These are phyloP conservation scores for Chaetophractus vellerosus DNA, from an alignment of 2,797 vertebrate species.

Conservation along the genomic window DNA sequence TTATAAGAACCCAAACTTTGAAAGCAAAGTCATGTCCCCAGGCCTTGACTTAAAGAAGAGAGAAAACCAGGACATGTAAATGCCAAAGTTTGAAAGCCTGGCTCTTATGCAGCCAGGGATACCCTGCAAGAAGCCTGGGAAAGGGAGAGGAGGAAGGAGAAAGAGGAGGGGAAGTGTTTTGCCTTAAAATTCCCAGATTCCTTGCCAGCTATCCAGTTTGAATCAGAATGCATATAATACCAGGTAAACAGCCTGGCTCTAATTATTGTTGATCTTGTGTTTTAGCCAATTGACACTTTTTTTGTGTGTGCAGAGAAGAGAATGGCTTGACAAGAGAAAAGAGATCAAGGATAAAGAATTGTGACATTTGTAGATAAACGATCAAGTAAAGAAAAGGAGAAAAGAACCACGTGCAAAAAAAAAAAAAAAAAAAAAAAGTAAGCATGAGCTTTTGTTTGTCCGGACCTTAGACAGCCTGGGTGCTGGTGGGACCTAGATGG, in stretches of 20 bases:
- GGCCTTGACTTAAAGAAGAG: not conserved
- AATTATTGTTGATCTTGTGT: not conserved
- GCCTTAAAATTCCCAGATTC: not conserved
- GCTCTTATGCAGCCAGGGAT: not conserved
- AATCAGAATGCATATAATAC: not conserved
- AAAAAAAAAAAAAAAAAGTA: not conserved
- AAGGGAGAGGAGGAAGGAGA: not conserved
- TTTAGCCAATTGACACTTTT: not conserved
- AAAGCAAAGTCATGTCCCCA: not conserved
- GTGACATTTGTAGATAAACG: slow-evolving; percentile 8
- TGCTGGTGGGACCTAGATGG: not conserved
- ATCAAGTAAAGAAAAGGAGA: not conserved
- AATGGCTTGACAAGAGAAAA: not conserved
- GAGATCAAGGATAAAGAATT: not conserved
- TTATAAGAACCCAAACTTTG: not conserved
- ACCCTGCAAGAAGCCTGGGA: fast-evolving
- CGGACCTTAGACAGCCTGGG: not conserved
- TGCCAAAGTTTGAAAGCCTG: fast-evolving
- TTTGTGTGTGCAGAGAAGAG: slow-evolving; percentile 30
- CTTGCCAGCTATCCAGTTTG: too few species aligned
- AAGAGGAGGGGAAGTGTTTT: not conserved
- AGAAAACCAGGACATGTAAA: not conserved
- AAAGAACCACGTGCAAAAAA: not conserved
- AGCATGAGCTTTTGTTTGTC: not conserved
- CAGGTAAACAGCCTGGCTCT: not conserved